phyloP scores from a whole-genome alignment of 2,797 vertebrate species.

The Tangara arthus region DNA sequence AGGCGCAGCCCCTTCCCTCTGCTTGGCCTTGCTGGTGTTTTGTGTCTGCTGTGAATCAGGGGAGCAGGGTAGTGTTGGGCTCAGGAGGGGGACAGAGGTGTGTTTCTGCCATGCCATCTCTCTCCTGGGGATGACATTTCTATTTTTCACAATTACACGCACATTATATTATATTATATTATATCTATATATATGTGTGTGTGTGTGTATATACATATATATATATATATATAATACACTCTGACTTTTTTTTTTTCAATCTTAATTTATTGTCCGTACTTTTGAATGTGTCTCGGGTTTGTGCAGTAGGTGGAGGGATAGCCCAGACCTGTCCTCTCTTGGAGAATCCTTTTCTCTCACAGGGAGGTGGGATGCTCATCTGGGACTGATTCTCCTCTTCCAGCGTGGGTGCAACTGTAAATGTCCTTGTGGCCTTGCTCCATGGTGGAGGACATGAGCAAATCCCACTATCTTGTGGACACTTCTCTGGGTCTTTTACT shows the following conservation, averaged over 20 bases:
- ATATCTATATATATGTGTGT: slow-evolving; percentile 4
- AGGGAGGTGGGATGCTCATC: background rate
- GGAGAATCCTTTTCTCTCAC: background rate
- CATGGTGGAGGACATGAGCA: background rate
- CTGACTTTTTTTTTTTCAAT: background rate
- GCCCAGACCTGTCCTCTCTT: slow-evolving; percentile 21
- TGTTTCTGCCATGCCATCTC: slow-evolving; percentile 11
- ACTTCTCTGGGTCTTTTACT: slow-evolving; percentile 5
- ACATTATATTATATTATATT: slow-evolving; percentile 25
- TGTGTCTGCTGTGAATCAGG: slow-evolving; percentile 26
- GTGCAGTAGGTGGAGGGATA: slow-evolving; percentile 46
- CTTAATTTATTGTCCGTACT: slow-evolving; percentile 65
- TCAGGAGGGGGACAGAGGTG: background rate
- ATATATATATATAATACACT: background rate
- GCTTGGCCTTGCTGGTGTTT: slow-evolving; percentile 9
- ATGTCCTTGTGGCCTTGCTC: background rate
- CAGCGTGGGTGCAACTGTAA: background rate
- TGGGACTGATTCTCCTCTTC: slow-evolving; percentile 11
- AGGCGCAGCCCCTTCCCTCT: background rate
- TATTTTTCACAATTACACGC: slow-evolving; percentile 55
- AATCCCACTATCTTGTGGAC: background rate
- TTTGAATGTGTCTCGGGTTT: slow-evolving; percentile 58
- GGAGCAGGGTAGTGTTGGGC: slow-evolving; percentile 3
- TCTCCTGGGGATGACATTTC: slow-evolving; percentile 37
- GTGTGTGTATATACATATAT: background rate